Evolutionary conservation across 2,888 invertebrate genomes (phyloP), one percentile per base, ranked within the genome.

Genomic region (Cantharis rufa): DNA sequence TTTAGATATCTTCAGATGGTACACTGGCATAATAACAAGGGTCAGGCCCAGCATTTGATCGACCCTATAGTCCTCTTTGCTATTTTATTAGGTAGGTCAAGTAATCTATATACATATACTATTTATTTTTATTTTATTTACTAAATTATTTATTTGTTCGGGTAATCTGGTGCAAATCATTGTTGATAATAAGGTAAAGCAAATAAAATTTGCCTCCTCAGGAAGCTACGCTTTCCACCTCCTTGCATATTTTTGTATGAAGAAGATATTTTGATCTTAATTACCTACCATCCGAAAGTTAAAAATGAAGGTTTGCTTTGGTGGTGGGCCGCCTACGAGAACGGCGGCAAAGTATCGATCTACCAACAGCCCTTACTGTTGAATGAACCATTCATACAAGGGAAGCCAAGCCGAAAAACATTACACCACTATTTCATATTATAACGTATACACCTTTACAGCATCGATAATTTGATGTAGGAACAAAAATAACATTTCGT

Each of bases 311-410:
- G 21, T 62, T 76, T 69, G 73, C 77, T 71, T 73, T 66, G 75
- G 74, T 69, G 62, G 71, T 71, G 32, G 32, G 69, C 72, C 79
- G 76, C 79, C 79, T 78, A 79, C 79, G 78, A 78, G 70, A 71
- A 69, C 62, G 75, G 78, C 73, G 73, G 48, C 71, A 74, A 71
- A 79, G 71, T 79, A 79, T 79, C 79, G 79, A 79, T 71, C 79
- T 62, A 18, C 27, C 70, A 62, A 62, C 61, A 71, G 71, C 79
- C 81, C 80, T 79, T 79, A 80, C 81, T 78, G 80, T 81, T 82
- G 80, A 82, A 82, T 82, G 82, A 81, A 81, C 81, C 82, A 82
- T 82, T 82, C 82, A 82, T 82, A 71, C 11, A 66, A 68, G 69
- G 72, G 71, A 74, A 64, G 27, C 71, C 69, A 74, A 32, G 74